phyloP scores from a whole-genome alignment of 2,888 invertebrate genomes.

The Meghimatium bilineatum region DNA sequence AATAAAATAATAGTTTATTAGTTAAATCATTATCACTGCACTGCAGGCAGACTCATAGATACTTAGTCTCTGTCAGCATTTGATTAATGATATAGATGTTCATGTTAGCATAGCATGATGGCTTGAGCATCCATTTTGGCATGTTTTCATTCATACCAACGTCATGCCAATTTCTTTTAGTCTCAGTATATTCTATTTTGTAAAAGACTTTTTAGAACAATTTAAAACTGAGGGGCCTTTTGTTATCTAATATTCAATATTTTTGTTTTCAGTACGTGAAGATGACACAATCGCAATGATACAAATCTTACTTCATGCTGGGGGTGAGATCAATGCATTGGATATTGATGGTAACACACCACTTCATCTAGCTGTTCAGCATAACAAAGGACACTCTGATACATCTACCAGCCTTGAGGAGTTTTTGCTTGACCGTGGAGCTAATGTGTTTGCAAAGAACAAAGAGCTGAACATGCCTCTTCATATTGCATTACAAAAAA shows the following conservation, averaged over 20 bases:
- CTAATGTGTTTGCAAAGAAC: slow-evolving; percentile 74
- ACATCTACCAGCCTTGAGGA: slow-evolving; percentile 78
- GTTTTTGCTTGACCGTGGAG: slow-evolving; percentile 76
- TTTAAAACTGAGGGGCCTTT: neutral
- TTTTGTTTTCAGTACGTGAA: slow-evolving; percentile 54
- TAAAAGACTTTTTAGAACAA: too few relatives aligned
- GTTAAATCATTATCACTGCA: too few relatives aligned
- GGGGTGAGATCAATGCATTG: slow-evolving; percentile 67
- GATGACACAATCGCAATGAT: slow-evolving; percentile 63
- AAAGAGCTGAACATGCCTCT: slow-evolving; percentile 76
- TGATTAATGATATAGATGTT: too few relatives aligned
- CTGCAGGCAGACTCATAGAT: too few relatives aligned
- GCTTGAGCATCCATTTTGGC: too few relatives aligned
- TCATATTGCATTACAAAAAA: slow-evolving; percentile 79
- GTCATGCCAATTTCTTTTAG: too few relatives aligned
- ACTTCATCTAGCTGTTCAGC: slow-evolving; percentile 78
- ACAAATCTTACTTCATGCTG: slow-evolving; percentile 67
- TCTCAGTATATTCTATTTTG: too few relatives aligned
- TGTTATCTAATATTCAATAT: neutral
- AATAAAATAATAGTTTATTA: too few relatives aligned
- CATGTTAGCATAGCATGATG: too few relatives aligned
- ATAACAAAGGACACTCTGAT: slow-evolving; percentile 77
- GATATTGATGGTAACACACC: slow-evolving; percentile 73
- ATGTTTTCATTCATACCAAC: too few relatives aligned
- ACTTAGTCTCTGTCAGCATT: too few relatives aligned